Conservation (phyloP, 2,113 vertebrate species). For the Xiphias gladius region DNA sequence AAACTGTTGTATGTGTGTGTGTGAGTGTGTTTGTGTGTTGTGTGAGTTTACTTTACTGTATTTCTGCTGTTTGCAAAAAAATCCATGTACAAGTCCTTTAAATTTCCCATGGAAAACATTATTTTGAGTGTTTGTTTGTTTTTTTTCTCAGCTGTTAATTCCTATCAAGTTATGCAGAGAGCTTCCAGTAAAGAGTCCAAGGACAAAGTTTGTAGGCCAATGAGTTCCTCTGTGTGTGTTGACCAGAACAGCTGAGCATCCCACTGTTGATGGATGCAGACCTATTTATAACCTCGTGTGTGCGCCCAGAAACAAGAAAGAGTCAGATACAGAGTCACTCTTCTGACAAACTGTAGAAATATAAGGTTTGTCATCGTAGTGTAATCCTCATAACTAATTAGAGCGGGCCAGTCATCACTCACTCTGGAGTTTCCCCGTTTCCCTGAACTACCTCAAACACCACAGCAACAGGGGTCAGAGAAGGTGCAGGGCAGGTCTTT, state of each 20-base stretch:
- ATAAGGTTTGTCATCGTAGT: not conserved
- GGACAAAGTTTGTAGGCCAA: slow-evolving; percentile 47
- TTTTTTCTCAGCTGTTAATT: slow-evolving; percentile 21
- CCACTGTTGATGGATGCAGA: slow-evolving; percentile 5
- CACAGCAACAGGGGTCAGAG: not conserved
- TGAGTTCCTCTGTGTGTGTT: not conserved
- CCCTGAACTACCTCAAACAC: not conserved
- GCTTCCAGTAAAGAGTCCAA: slow-evolving; percentile 48
- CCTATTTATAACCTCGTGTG: slow-evolving; percentile 46
- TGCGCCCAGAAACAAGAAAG: slow-evolving; percentile 1
- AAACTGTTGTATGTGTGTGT: not conserved
- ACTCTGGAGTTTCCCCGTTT: not conserved
- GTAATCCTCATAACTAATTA: not conserved
- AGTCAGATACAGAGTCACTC: not conserved
- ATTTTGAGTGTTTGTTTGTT: not conserved
- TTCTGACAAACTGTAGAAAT: not conserved
- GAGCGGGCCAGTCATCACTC: not conserved
- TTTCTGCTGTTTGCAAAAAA: not conserved
- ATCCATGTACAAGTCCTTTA: not conserved
- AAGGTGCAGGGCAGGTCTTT: not conserved
- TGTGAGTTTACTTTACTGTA: too few species aligned
- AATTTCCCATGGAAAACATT: not conserved
- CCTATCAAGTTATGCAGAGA: not conserved
- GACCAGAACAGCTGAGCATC: slow-evolving; percentile 61
- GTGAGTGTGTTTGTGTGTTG: not conserved